Evolutionary conservation across 2,113 vertebrate genomes (phyloP).

Genomic region (Lophius piscatorius): DNA sequence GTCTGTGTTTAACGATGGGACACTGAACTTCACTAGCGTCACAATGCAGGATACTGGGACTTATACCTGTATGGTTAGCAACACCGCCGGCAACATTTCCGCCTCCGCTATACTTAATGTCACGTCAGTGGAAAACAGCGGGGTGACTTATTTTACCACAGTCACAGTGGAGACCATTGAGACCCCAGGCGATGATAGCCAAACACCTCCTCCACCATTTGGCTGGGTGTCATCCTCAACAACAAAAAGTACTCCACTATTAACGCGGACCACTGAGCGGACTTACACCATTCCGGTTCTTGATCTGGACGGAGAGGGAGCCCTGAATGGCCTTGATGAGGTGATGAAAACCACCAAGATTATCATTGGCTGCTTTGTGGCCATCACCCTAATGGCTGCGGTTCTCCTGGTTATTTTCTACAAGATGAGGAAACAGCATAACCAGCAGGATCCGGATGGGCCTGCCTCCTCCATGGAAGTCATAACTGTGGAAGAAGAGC

Average conservation of each 20-base stretch:
- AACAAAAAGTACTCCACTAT: conserved; percentile 90
- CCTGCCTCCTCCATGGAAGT: conserved; percentile 96
- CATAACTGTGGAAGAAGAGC: conserved; percentile 96
- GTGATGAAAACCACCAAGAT: conserved; percentile 86
- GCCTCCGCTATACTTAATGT: conserved; percentile 96
- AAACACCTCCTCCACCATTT: conserved; percentile 88
- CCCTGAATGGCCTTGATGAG: conserved; percentile 78
- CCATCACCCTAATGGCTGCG: conserved; percentile 98
- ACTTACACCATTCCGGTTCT: conserved; percentile 93
- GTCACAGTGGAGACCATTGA: conserved; percentile 98
- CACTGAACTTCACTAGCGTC: conserved; percentile 94
- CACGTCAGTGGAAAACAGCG: conserved; percentile 89
- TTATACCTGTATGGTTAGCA: conserved; percentile 97
- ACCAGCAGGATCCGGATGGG: conserved; percentile 93
- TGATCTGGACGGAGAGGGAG: conserved; percentile 78
- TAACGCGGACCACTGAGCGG: conserved; percentile 86
- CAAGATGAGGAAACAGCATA: conserved; percentile 99
- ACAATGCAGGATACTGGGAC: conserved; percentile 94
- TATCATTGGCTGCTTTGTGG: conserved; percentile 90
- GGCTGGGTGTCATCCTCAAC: conserved; percentile 93
- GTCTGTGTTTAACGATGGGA: conserved; percentile 94
- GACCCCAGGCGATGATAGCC: conserved; percentile 88
- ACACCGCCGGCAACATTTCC: conserved; percentile 95
- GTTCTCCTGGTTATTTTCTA: conserved; percentile 99
- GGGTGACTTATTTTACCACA: conserved; percentile 95